Evolutionary conservation across 1,140 invertebrate species (phyloP).

Genomic region (Solenopsis fugax): DNA sequence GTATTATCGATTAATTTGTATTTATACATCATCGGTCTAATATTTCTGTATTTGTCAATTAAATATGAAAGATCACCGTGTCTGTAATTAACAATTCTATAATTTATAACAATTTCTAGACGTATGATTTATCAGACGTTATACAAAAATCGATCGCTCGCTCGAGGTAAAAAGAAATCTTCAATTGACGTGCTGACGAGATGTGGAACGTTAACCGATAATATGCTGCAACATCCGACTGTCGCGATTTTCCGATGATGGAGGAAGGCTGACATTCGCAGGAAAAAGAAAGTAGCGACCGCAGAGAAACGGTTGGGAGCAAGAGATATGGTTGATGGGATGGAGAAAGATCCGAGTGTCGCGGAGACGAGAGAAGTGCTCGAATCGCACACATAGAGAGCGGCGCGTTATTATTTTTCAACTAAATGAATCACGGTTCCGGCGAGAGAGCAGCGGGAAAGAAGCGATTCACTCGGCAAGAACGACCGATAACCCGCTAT

Average conservation of each 20-base stretch:
- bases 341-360: slow-evolving; percentile 6
- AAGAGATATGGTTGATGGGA: background rate
- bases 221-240: background rate
- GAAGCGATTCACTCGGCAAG: slow-evolving; percentile 64
- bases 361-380: background rate
- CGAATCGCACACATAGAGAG: background rate
- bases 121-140: background rate
- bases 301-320: background rate
- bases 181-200: background rate
- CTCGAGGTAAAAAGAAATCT: background rate
- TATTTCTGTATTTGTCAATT: background rate
- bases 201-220: background rate
- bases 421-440: slow-evolving; percentile 73
- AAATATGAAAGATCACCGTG: background rate
- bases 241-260: background rate
- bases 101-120: background rate
- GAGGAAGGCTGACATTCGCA: slow-evolving; percentile 1
- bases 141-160: background rate
- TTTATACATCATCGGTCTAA: too few relatives aligned
- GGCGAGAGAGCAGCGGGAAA: slow-evolving; percentile 36
- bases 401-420: slow-evolving; percentile 65
- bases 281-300: slow-evolving; percentile 20
- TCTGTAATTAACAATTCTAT: background rate
- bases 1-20: too few relatives aligned
- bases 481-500: slow-evolving; percentile 69